These are phyloP conservation scores for Shargacucullia verbasci DNA, from an alignment of 2,888 invertebrate species.

Conservation along the genomic window DNA sequence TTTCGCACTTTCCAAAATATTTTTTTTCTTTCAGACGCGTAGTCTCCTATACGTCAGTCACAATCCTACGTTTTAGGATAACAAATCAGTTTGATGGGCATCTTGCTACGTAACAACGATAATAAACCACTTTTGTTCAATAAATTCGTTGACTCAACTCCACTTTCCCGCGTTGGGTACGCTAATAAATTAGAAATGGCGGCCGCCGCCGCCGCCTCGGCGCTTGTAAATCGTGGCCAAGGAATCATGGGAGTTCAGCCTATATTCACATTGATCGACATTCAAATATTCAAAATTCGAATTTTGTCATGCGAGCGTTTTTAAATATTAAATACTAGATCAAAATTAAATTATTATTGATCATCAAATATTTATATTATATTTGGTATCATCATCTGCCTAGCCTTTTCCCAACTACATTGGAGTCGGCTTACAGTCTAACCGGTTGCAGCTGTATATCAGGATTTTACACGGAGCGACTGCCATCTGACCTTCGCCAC, in stretches of 20 bases:
- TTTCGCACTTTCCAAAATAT: no score
- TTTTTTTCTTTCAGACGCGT: no score
- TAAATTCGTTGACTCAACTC: conserved; percentile 33
- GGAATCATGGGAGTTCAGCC: conserved; percentile 50
- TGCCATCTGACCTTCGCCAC: no score
- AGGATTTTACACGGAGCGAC: no score
- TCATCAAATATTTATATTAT: no score
- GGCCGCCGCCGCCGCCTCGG: conserved; percentile 29
- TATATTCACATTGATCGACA: conserved; percentile 28
- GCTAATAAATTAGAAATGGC: conserved; percentile 60
- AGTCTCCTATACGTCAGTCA: no score
- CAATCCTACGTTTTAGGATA: neutral
- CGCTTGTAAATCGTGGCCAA: conserved; percentile 48
- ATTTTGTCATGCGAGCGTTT: neutral
- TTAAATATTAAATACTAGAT: neutral
- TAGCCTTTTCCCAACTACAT: no score
- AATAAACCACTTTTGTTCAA: conserved; percentile 33
- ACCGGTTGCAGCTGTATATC: no score
- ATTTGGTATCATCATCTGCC: no score
- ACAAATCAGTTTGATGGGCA: conserved; percentile 11
- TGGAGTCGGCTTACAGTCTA: no score
- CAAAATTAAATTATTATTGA: no score
- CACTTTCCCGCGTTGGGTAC: conserved; percentile 35
- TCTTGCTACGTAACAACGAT: conserved; percentile 12
- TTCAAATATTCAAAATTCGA: conserved; percentile 1